Conservation (phyloP, 1,140 invertebrate species). For the Nymphalis io region DNA sequence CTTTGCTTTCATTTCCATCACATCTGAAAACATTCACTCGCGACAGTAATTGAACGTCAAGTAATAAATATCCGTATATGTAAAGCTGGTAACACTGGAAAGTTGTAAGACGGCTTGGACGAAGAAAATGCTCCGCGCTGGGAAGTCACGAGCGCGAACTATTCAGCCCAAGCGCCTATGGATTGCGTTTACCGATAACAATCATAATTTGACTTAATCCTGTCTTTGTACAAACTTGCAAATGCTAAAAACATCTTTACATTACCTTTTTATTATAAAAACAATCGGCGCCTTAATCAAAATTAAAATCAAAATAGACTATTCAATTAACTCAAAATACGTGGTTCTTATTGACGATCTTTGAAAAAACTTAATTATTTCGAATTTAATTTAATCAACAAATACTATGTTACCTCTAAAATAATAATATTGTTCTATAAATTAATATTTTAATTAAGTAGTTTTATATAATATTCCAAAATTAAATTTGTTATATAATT, state of each 20-base stretch:
- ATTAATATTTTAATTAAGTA: no score
- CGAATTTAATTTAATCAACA: no score
- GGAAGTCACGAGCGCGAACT: conserved; percentile 64
- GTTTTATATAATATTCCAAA: no score
- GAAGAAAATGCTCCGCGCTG: conserved; percentile 47
- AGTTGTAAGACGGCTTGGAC: conserved; percentile 57
- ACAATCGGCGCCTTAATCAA: background rate
- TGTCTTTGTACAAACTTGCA: conserved; percentile 1
- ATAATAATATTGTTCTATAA: no score
- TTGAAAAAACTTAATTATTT: no score
- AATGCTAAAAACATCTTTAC: background rate
- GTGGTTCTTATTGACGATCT: no score
- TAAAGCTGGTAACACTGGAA: conserved; percentile 53
- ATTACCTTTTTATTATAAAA: background rate
- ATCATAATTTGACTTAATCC: conserved; percentile 20
- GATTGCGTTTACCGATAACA: conserved; percentile 36
- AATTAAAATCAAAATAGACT: no score
- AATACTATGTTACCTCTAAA: no score
- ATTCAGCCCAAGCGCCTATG: conserved; percentile 55
- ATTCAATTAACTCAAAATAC: no score
- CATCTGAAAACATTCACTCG: conserved; percentile 31
- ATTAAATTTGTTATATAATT: no score
- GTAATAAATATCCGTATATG: conserved; percentile 36
- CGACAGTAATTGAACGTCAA: conserved; percentile 42
- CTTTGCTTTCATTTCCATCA: conserved; percentile 27